Base-by-base conservation (phyloP, 2,888 invertebrate species). In the Drosophila recens region DNA sequence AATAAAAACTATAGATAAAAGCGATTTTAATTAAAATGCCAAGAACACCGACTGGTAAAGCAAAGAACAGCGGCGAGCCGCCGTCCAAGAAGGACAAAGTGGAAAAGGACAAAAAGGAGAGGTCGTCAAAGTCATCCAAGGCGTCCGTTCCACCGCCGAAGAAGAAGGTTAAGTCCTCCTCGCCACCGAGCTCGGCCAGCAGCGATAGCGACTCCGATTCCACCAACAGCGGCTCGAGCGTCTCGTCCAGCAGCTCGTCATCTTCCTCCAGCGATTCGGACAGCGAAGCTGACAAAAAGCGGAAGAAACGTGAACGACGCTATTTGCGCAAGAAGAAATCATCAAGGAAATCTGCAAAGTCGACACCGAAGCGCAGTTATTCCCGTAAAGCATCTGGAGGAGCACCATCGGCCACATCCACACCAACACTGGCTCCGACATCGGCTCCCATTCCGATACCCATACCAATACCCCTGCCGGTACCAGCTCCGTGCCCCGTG, bases 251-350 rank as follows among this genome's bases (percentile, higher is more conserved):
- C 34, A 10, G 9, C 17, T 45, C 38, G 10, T 67, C 67, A 0
- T 46, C 57, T 0, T 30, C 51, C 4, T 63, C 62, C 2, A 68
- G 40, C 40, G 56, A 68, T 0, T 67, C 69, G 9, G 70, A 68
- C 0, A 42, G 51, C 15, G 56, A 62, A 0, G 0, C 40, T 0
- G 40, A 20, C 0, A 30, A 9, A 9, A 58, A 34, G 23, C 56
- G 45, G 11, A 49, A 49, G 15, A 17, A 34, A 34, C 67, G 49
- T 11, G 27, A 51, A 15, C 56, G 23, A 17, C 33, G 13, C 5
- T 43, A 42, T n/a, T 33, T 51, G 9, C 23, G 42, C 17, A 30
- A 10, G 11, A 36, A 45, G 4, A 45, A 57, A 3, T 23, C 13
- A 1, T 3, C 15, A 0, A 23, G 13, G 17, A 45, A 45, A 23